phyloP scores from a whole-genome alignment of 2,888 invertebrate genomes.

The Nebria salina region DNA sequence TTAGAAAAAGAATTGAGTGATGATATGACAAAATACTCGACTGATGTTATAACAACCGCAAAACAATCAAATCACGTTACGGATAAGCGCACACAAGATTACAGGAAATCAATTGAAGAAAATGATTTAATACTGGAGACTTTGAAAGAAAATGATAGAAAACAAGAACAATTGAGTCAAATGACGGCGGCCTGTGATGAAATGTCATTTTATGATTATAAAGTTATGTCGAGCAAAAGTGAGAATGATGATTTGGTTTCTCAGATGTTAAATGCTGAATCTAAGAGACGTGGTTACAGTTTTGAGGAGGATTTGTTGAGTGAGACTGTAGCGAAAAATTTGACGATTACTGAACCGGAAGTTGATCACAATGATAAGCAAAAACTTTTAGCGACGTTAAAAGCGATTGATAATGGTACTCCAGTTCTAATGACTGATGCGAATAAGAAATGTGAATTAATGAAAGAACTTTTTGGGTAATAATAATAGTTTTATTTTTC shows the following conservation, averaged over 20 bases:
- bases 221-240: constrained; percentile 16
- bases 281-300: constrained; percentile 50
- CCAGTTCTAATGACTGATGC: constrained; percentile 51
- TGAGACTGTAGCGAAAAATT: constrained; percentile 52
- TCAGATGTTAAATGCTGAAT: constrained; percentile 46
- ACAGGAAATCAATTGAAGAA: constrained; percentile 63
- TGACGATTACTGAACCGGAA: constrained; percentile 44
- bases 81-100: constrained; percentile 65
- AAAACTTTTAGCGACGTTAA: constrained; percentile 70
- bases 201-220: constrained; percentile 31
- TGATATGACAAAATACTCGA: constrained; percentile 55
- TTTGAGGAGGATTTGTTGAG: constrained; percentile 48
- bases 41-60: constrained; percentile 54
- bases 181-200: constrained; percentile 4
- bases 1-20: constrained; percentile 53
- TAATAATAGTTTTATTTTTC: constrained; percentile 25
- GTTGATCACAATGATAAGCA: constrained; percentile 63
- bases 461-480: constrained; percentile 54
- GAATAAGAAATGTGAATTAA: constrained; percentile 52
- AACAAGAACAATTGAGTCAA: constrained; percentile 62
- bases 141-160: constrained; percentile 65
- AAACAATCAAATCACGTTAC: constrained; percentile 57
- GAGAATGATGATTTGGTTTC: constrained; percentile 26
- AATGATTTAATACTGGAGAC: constrained; percentile 65
- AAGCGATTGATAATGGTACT: constrained; percentile 69